Evolutionary conservation across 2,113 vertebrate species (phyloP).

Genomic region (Cettia cetti): DNA sequence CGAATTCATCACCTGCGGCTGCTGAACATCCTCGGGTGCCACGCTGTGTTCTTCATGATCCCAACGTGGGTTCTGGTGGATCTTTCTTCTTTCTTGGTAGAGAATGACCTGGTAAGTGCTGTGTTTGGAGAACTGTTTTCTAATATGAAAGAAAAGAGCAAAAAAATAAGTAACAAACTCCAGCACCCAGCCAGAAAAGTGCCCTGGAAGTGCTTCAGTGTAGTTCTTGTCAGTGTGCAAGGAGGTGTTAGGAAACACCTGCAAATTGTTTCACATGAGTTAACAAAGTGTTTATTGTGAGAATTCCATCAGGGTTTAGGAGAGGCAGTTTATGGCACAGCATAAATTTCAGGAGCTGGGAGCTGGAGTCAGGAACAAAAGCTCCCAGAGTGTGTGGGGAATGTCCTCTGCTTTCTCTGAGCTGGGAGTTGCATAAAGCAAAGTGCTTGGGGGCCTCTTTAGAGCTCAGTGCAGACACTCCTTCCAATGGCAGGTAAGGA

Average conservation of each 20-base stretch:
- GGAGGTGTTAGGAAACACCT: slow-evolving; percentile 14
- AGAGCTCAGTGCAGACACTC: background rate
- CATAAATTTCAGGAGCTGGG: rapidly evolving
- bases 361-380: background rate
- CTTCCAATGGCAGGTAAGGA: background rate
- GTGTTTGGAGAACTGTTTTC: background rate
- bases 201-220: background rate
- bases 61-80: slow-evolving; percentile 96
- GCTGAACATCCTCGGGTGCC: slow-evolving; percentile 92
- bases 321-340: background rate
- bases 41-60: slow-evolving; percentile 95
- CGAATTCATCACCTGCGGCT: slow-evolving; percentile 90
- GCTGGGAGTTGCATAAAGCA: background rate
- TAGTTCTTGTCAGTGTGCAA: background rate
- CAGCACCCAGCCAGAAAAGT: background rate
- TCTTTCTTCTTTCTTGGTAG: slow-evolving; percentile 90
- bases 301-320: background rate
- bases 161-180: background rate
- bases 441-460: rapidly evolving
- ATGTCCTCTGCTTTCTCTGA: background rate
- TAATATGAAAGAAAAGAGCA: rapidly evolving
- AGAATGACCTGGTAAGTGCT: slow-evolving; percentile 88
- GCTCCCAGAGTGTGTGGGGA: background rate
- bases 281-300: background rate
- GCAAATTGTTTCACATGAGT: background rate